A percentile compares a stretch with the other conserved stretches of the same genome.
Evolutionary conservation across 2,797 vertebrate genomes (phyloP).

Genomic region (Sebastes minor): DNA sequence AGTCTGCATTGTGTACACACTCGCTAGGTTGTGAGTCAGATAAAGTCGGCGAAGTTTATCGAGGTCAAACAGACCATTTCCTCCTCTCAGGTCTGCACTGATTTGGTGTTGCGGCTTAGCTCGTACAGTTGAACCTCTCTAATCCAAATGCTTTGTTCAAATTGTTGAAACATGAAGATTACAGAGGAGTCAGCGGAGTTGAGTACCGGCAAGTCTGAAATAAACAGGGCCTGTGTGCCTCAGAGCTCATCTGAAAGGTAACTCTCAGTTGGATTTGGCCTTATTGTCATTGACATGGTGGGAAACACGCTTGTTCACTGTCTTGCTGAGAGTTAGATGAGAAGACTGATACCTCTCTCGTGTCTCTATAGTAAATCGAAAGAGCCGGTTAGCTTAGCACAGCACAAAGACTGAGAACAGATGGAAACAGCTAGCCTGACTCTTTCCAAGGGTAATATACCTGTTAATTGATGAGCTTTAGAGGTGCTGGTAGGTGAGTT

Average conservation of each 20-base stretch:
- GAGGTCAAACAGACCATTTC: slow-evolving; percentile 41
- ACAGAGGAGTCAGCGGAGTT: neutral
- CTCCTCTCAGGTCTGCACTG: slow-evolving; percentile 17
- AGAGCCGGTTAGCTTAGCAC: neutral
- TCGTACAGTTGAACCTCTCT: neutral
- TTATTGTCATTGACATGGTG: neutral
- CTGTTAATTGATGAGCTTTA: neutral
- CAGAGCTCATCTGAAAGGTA: neutral
- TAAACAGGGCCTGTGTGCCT: neutral
- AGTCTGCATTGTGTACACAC: slow-evolving; percentile 6
- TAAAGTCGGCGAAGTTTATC: slow-evolving; percentile 32
- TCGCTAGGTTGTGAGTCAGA: slow-evolving; percentile 16
- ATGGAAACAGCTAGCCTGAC: neutral
- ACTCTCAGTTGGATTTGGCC: neutral
- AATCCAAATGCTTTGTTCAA: slow-evolving; percentile 21
- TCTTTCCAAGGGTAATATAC: neutral
- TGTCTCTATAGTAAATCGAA: neutral
- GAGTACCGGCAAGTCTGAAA: neutral
- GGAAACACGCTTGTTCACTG: neutral
- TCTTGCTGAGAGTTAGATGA: neutral
- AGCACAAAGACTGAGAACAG: neutral
- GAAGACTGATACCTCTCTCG: neutral
- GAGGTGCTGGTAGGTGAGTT: neutral
- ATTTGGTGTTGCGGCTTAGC: slow-evolving; percentile 9
- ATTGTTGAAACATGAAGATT: slow-evolving; percentile 9